phyloP scores from a whole-genome alignment of 2,888 invertebrate species.

The Achlya flavicornis region DNA sequence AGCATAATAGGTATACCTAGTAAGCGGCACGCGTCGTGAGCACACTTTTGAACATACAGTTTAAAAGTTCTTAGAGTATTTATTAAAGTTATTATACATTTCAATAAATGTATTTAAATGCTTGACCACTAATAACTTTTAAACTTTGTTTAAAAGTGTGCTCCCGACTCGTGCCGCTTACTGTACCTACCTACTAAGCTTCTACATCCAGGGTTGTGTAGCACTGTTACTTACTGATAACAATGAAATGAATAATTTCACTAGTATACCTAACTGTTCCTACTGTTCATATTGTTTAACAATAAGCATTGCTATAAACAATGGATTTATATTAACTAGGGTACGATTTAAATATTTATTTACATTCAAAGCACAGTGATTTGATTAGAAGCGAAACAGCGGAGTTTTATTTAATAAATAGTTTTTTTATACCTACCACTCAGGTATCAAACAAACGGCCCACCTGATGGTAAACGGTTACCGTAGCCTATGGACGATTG shows the following conservation, averaged over 20 bases:
- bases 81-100: no score
- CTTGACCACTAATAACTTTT: no score
- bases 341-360: not conserved
- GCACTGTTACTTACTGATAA: conserved; percentile 3
- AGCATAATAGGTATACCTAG: not conserved
- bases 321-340: not conserved
- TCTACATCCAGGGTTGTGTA: not conserved
- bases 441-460: no score
- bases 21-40: no score
- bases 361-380: not conserved
- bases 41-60: no score
- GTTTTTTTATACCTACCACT: not conserved
- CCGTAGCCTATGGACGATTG: no score
- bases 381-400: not conserved
- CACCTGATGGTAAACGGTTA: no score
- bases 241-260: not conserved
- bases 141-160: no score
- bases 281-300: not conserved
- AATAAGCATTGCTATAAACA: not conserved
- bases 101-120: no score
- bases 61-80: no score
- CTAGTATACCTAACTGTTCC: not conserved
- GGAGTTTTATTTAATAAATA: no score
- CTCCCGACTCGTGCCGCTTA: no score
- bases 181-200: not conserved